Percentiles rank a stretch among this genome's conserved stretches.
Evolutionary conservation across 2,888 invertebrate species (phyloP).

Genomic region (Anticlea derivata): DNA sequence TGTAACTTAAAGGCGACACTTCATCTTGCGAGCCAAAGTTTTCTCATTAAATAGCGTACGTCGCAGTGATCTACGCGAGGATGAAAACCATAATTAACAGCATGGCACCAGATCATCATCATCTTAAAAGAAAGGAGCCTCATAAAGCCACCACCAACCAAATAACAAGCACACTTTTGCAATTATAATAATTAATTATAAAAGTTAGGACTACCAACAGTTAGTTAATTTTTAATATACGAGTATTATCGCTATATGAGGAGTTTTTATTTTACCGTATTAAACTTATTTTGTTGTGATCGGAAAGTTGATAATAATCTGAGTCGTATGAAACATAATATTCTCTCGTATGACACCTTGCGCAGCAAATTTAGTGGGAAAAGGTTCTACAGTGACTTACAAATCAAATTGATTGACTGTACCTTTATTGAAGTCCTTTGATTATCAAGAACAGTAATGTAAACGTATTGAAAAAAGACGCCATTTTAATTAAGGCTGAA

Average conservation of each 20-base stretch:
- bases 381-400: neutral
- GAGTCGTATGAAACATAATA: no score
- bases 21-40: slow-evolving; percentile 21
- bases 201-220: no score
- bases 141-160: no score
- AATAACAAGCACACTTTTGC: no score
- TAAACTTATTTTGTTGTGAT: no score
- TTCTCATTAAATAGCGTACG: slow-evolving; percentile 25
- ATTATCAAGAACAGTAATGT: slow-evolving; percentile 10
- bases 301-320: no score
- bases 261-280: no score
- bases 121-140: no score
- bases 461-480: slow-evolving; percentile 18
- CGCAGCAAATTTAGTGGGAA: neutral
- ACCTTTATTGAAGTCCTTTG: slow-evolving; percentile 11
- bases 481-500: slow-evolving; percentile 26
- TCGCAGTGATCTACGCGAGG: neutral
- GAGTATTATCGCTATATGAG: no score
- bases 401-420: neutral
- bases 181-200: no score
- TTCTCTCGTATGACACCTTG: no score
- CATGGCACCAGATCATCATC: neutral
- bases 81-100: neutral
- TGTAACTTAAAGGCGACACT: slow-evolving; percentile 24
- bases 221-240: no score